Evolutionary conservation across 2,113 vertebrate species (phyloP).

Genomic region (Parus major): DNA sequence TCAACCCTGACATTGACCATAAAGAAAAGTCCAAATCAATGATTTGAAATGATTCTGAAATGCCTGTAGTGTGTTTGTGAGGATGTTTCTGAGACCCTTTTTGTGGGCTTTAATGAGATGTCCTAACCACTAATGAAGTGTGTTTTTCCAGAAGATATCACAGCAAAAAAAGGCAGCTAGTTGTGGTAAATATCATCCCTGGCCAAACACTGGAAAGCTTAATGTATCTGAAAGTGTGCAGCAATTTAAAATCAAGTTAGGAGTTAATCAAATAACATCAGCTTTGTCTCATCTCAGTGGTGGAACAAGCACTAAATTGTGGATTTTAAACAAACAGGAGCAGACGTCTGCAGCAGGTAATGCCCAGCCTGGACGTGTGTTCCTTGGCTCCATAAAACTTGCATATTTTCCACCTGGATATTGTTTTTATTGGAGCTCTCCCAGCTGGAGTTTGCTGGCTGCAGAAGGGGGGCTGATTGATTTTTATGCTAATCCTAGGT

Average conservation of each 20-base stretch:
- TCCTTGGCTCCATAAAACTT: background rate
- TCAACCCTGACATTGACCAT: background rate
- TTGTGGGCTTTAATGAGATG: background rate
- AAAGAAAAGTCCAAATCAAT: background rate
- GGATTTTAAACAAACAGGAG: fast-evolving
- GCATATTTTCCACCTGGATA: background rate
- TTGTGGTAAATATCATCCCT: background rate
- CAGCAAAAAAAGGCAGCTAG: background rate
- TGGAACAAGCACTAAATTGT: background rate
- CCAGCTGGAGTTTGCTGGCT: background rate
- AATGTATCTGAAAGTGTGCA: background rate
- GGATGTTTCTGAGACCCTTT: background rate
- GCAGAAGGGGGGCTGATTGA: background rate
- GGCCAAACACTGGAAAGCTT: background rate
- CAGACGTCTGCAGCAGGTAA: background rate
- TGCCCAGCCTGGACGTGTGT: fast-evolving
- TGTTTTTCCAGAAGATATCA: background rate
- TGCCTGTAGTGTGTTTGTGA: background rate
- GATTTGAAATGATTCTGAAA: background rate
- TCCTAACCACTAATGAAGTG: background rate
- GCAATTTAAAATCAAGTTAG: background rate
- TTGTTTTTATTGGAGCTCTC: background rate
- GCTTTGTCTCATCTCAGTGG: background rate
- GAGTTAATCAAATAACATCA: background rate
- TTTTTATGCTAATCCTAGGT: constrained; percentile 36